These are phyloP conservation scores for Philaethria dido DNA, from an alignment of 2,888 invertebrate genomes.

Conservation along the genomic window DNA sequence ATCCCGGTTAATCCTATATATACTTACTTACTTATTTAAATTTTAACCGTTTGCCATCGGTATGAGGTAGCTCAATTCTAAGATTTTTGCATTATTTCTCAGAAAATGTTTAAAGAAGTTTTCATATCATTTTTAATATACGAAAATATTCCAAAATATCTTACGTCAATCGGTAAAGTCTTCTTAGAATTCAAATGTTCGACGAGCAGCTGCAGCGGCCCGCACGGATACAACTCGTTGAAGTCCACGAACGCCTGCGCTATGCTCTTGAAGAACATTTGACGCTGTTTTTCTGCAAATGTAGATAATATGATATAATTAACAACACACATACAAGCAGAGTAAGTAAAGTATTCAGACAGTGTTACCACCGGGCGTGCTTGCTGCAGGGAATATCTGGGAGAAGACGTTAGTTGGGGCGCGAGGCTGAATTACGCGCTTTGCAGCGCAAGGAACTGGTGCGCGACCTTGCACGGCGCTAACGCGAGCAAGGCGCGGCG, in stretches of 20 bases:
- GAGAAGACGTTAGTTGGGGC: conserved; percentile 98
- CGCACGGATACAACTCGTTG: conserved; percentile 96
- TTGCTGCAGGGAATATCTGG: conserved; percentile 96
- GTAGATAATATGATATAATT: too few relatives aligned
- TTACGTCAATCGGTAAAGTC: conserved; percentile 74
- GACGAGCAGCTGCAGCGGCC: conserved; percentile 95
- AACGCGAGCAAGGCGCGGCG: conserved; percentile 96
- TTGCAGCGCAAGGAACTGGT: conserved; percentile 98
- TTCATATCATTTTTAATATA: too few relatives aligned
- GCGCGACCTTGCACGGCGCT: conserved; percentile 96
- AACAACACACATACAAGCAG: conserved; percentile 12
- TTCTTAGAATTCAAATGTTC: conserved; percentile 85
- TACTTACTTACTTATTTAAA: too few relatives aligned
- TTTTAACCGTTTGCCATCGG: too few relatives aligned
- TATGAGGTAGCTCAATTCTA: too few relatives aligned
- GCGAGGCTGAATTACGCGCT: conserved; percentile 97
- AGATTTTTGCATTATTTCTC: too few relatives aligned
- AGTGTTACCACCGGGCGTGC: conserved; percentile 87
- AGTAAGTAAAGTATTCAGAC: too few relatives aligned
- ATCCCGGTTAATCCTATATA: too few relatives aligned
- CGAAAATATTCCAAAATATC: conserved; percentile 34
- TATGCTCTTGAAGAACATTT: conserved; percentile 96
- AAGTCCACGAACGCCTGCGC: conserved; percentile 97
- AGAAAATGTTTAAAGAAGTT: too few relatives aligned
- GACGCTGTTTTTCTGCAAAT: conserved; percentile 86